Conservation (phyloP, 1,140 invertebrate species). For the Alviniconcha marisindica region DNA sequence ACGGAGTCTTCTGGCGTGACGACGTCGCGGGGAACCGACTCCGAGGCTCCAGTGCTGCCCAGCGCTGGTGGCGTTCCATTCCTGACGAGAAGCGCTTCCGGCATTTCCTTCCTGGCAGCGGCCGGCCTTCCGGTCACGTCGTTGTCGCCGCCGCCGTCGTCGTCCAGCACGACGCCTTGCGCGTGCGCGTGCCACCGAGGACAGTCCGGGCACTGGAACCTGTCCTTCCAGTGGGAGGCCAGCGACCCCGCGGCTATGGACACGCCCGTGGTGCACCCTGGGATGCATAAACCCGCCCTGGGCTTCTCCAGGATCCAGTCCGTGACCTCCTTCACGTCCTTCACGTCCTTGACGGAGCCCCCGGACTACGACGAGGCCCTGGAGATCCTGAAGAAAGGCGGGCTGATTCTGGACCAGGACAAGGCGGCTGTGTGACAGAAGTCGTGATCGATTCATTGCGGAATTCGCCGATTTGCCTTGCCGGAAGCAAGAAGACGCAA, state of each 20-base stretch:
- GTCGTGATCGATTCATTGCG: too few relatives aligned
- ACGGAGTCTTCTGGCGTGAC: not conserved
- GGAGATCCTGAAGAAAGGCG: conserved; percentile 18
- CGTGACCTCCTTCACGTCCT: conserved; percentile 5
- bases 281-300: conserved; percentile 35
- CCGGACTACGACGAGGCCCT: conserved; percentile 33
- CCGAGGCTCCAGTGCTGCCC: too few relatives aligned
- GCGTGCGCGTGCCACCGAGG: conserved; percentile 22
- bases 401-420: too few relatives aligned
- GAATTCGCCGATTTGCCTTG: too few relatives aligned
- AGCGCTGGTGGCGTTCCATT: too few relatives aligned
- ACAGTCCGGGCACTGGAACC: conserved; percentile 3
- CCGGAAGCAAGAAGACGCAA: too few relatives aligned
- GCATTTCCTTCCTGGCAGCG: not conserved
- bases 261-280: conserved; percentile 5
- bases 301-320: not conserved
- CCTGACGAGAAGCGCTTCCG: not conserved
- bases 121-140: not conserved
- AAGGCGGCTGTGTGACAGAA: too few relatives aligned
- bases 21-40: not conserved
- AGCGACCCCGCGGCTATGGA: not conserved
- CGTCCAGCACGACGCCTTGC: not conserved
- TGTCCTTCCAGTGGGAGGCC: not conserved
- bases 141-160: not conserved
- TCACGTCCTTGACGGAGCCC: not conserved